Conservation (phyloP, 2,797 vertebrate species). For the Trichosurus vulpecula region DNA sequence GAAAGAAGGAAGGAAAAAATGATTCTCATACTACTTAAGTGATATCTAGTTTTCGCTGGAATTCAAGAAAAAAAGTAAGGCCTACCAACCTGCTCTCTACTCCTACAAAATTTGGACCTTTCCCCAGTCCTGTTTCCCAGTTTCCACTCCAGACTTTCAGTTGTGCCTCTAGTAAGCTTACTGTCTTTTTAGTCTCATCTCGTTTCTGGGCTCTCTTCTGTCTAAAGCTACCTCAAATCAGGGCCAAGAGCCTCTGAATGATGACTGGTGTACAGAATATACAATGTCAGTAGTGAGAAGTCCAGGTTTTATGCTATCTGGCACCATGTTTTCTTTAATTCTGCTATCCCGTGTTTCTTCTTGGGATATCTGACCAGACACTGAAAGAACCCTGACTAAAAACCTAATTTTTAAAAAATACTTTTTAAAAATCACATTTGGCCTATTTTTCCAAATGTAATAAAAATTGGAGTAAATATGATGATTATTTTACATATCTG, state of each 20-base stretch:
- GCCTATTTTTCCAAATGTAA: background rate
- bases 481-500: constrained; percentile 4
- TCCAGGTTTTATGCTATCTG: background rate
- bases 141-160: background rate
- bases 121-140: background rate
- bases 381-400: background rate
- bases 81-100: no score
- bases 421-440: constrained; percentile 32
- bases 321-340: background rate
- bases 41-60: background rate
- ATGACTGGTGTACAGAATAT: background rate
- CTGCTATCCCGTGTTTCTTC: background rate
- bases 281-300: background rate
- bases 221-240: background rate
- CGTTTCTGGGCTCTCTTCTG: background rate
- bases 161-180: background rate
- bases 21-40: background rate
- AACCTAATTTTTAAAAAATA: background rate
- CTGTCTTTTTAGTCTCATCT: background rate
- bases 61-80: background rate
- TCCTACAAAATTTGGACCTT: background rate
- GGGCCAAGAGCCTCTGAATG: background rate
- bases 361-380: background rate
- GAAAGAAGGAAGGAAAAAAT: background rate
- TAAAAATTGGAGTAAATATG: constrained; percentile 34